These are phyloP conservation scores for Acanthosepion pharaonis DNA, from an alignment of 2,888 invertebrate species.

Conservation along the genomic window DNA sequence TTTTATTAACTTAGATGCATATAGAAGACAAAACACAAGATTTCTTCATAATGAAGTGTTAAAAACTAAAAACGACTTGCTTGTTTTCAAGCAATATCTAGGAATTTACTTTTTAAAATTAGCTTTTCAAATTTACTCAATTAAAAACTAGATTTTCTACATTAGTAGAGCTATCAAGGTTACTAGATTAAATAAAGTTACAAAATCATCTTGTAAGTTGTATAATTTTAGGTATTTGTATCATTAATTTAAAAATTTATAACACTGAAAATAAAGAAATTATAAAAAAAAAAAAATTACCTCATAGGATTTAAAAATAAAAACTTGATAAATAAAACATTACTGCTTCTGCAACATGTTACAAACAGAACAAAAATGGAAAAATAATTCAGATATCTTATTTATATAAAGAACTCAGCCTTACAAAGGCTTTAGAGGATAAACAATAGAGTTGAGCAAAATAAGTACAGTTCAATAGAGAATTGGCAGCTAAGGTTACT, in stretches of 20 bases:
- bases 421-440: neutral
- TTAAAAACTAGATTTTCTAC: neutral
- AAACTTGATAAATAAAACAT: neutral
- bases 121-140: neutral
- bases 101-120: neutral
- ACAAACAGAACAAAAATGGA: neutral
- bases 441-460: neutral
- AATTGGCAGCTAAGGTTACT: neutral
- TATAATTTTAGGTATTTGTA: neutral
- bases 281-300: neutral
- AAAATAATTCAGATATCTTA: too few relatives aligned
- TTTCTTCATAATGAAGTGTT: neutral
- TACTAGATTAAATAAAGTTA: neutral
- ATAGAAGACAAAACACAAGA: neutral
- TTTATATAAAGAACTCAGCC: neutral
- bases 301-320: too few relatives aligned
- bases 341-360: neutral
- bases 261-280: neutral
- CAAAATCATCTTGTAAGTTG: neutral
- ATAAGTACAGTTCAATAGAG: neutral
- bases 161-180: neutral
- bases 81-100: neutral
- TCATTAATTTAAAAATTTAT: neutral
- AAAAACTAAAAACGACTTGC: neutral
- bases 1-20: neutral